Evolutionary conservation across 2,888 invertebrate species (phyloP), one percentile per base, ranked within the genome.

Genomic region (Minunthozetes semirufus): DNA sequence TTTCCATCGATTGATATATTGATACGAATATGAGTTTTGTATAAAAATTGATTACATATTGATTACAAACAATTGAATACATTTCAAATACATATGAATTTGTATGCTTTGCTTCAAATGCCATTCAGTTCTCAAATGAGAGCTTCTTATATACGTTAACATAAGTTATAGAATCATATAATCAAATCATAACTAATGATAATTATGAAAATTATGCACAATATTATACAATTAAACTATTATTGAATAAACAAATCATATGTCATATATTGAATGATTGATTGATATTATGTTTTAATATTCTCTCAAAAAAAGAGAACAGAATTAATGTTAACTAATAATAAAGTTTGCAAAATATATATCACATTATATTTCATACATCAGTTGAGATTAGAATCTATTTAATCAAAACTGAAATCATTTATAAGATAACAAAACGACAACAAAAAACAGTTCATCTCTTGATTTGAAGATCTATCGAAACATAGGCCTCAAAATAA

Each of bases 321-420:
- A 33, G n/a, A 63, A 63, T 63, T 33, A 15, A 29, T 63, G 61
- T 63, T 63, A 63, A 63, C 61, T 63, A 63, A 63, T 33, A 59
- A 27, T 56, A 59, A 59, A 59, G 59, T 63, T 63, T 63, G 61
- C 61, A 63, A 63, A 63, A 63, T 56, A 56, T 56, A 25, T 6
- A 63, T 33, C 25, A 27, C 13, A 27, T 59, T 59, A 59, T 33
- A 63, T 63, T 29, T 33, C 61, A 29, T 29, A 61, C 29, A 63
- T 33, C 61, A 63, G 56, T 56, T 56, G 56, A 56, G n/a, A 48
- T 48, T 22, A 53, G 2, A 42, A 42, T 13, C 13, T 9, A 42
- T 22, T 19, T 53, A 15, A n/a, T 25, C 25, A 56, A 56, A 56
- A 56, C 56, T 56, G 56, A 53, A n/a, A 4, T 53, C n/a, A 53